These are phyloP conservation scores for Oeneis ivallda DNA, from an alignment of 2,888 invertebrate species.

Conservation along the genomic window DNA sequence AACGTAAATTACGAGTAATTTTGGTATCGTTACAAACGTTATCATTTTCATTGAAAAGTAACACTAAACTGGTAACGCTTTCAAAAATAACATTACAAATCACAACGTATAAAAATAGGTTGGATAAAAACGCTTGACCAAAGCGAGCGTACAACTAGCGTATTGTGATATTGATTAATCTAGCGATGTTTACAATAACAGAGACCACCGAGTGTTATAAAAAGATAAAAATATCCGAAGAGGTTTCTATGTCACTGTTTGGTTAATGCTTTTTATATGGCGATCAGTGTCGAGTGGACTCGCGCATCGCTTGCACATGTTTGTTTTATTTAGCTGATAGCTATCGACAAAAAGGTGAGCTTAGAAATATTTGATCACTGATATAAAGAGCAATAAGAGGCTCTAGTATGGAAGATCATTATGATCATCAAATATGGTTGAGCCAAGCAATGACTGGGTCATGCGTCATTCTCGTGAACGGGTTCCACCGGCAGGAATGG, in stretches of 20 bases:
- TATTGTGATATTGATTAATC: conserved; percentile 31
- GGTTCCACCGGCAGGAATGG: no score
- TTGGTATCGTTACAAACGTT: no score
- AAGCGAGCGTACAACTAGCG: conserved; percentile 2
- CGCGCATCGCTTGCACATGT: conserved; percentile 1
- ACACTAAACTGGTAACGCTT: neutral
- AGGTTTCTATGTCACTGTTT: conserved; percentile 60
- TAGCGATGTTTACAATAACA: conserved; percentile 59
- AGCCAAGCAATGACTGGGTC: no score
- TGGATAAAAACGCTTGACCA: neutral
- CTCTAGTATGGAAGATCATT: no score
- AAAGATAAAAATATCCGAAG: conserved; percentile 44
- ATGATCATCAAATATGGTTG: no score
- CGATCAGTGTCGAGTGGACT: conserved; percentile 39
- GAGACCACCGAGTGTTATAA: conserved; percentile 58
- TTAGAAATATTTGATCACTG: neutral
- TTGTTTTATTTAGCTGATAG: conserved; percentile 21
- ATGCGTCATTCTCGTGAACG: no score
- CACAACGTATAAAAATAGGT: neutral
- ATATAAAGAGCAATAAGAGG: neutral
- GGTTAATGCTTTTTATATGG: conserved; percentile 59
- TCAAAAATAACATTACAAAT: conserved; percentile 3
- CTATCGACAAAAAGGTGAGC: neutral
- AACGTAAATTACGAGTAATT: no score
- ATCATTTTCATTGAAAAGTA: neutral